phyloP scores from a whole-genome alignment of 2,888 invertebrate genomes.

The Pristionchus entomophagus region DNA sequence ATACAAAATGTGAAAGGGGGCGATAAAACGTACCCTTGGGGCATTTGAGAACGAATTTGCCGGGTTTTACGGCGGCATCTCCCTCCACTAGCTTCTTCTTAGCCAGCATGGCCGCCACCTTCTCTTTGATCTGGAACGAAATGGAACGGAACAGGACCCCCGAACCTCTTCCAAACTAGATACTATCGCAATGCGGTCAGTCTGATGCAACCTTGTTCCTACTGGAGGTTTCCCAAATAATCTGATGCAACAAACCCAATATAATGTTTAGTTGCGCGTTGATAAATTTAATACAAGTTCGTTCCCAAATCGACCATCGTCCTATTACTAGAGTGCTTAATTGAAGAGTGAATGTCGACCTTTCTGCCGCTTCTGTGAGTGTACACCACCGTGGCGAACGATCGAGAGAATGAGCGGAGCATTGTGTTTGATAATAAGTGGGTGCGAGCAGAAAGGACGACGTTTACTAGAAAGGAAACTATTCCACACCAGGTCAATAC shows the following conservation, averaged over 20 bases:
- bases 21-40: slow-evolving; percentile 64
- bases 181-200: neutral
- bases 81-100: slow-evolving; percentile 83
- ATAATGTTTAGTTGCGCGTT: too few species aligned
- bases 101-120: slow-evolving; percentile 87
- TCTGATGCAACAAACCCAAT: too few species aligned
- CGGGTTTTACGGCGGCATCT: slow-evolving; percentile 53
- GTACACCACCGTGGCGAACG: slow-evolving; percentile 60
- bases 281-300: too few species aligned
- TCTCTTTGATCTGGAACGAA: slow-evolving; percentile 85
- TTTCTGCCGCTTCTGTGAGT: slow-evolving; percentile 69
- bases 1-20: neutral
- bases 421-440: slow-evolving; percentile 39
- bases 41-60: slow-evolving; percentile 70
- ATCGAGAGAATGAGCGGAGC: slow-evolving; percentile 49
- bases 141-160: neutral
- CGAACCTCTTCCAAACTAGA: neutral
- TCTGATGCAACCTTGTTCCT: slow-evolving; percentile 28
- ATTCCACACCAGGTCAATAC: neutral
- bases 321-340: too few species aligned
- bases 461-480: slow-evolving; percentile 37
- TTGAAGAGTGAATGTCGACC: slow-evolving; percentile 55
- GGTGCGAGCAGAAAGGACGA: slow-evolving; percentile 32
- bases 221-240: too few species aligned
- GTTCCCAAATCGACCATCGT: too few species aligned